Conservation (phyloP, 2,797 vertebrate genomes). For the Pangasius djambal region DNA sequence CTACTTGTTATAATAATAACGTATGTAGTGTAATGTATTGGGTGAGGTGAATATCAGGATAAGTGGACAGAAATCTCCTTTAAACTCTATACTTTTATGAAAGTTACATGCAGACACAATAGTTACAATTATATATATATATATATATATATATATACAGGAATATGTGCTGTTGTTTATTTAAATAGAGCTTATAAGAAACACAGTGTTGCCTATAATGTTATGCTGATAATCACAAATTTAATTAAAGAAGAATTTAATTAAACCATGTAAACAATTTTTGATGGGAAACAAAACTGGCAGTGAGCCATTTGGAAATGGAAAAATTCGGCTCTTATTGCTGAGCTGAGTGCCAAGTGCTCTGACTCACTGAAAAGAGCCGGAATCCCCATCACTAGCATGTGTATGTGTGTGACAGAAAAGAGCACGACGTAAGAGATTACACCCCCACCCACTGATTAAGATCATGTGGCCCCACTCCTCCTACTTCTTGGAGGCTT, state of each 20-base stretch:
- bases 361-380: constrained; percentile 1
- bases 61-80: neutral
- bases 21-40: neutral
- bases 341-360: neutral
- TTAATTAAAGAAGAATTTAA: neutral
- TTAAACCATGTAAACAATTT: neutral
- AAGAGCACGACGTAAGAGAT: constrained; percentile 37
- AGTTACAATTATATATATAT: neutral
- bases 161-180: neutral
- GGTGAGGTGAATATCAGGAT: neutral
- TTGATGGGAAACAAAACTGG: neutral
- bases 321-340: neutral
- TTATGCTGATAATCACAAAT: neutral
- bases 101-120: neutral
- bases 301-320: neutral
- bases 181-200: neutral
- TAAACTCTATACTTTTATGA: neutral
- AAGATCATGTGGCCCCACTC: constrained; percentile 54
- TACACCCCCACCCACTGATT: constrained; percentile 53
- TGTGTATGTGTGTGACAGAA: constrained; percentile 4
- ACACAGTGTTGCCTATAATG: neutral
- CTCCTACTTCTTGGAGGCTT: constrained; percentile 40
- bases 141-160: neutral
- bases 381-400: constrained; percentile 19
- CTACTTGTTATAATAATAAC: neutral